Base-by-base conservation (phyloP, 2,797 vertebrate species). In the Notolabrus celidotus region DNA sequence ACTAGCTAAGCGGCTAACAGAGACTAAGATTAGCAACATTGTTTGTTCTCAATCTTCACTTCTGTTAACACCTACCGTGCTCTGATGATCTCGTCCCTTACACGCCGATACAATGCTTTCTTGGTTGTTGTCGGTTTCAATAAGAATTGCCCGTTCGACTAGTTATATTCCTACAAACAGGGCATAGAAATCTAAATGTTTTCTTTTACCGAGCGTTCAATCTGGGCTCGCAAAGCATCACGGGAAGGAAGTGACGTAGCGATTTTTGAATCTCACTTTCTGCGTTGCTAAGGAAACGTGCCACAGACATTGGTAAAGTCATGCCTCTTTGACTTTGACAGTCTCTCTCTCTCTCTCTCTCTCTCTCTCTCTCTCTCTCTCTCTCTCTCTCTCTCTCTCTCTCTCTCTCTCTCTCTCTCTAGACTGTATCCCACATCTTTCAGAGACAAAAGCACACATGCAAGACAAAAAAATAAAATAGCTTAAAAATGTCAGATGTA, bases 211-310 rank as follows among this genome's bases (percentile, higher is more conserved):
- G 69, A 89, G 61, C 67, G 79, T 81, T 92, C 75, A 85, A 86
- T 71, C 75, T 59, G 43, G 39, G 45, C 8, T 80, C 86, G 89
- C 91, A 45, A 91, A 80, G 92, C 71, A 91, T 68, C 87, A 92
- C 89, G 92, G 92, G 92, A 89, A 84, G 10, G 0, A 0, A 0
- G 66, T 89, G 88, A 92, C 90, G 86, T 93, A 74, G 17, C 67
- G 2, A 7, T 27, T 90, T 93, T 93, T 93, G 89, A 93, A 93
- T 88, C 79, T 52, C 78, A 86, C 87, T 79, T 68, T 84, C 57
- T 16, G 16, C 62, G 90, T 92, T 92, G 86, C 89, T 71, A 92
- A 57, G 92, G 91, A 76, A 91, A 92, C 88, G 51, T 66, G 57
- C 51, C 58, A 42, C 46, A 58, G 29, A n/a, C n/a, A n/a, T n/a